These are phyloP conservation scores for Parasteatoda tepidariorum DNA, from an alignment of 1,140 invertebrate species.

Conservation along the genomic window DNA sequence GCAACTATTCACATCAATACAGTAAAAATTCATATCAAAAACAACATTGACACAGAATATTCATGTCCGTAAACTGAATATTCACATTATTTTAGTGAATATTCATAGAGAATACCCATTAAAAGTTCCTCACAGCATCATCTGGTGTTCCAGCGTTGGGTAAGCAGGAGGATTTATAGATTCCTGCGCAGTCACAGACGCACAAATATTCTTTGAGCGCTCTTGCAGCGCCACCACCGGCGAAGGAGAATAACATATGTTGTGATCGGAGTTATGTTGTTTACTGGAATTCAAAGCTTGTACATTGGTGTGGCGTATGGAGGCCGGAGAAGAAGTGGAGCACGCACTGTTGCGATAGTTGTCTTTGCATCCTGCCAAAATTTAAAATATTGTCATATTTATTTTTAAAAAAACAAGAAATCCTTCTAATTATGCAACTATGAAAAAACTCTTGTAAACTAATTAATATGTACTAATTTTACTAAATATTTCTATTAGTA, in stretches of 20 bases:
- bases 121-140: background rate
- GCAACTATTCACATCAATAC: too few relatives aligned
- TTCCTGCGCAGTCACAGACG: background rate
- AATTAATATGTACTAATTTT: too few relatives aligned
- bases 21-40: too few relatives aligned
- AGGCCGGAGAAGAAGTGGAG: constrained; percentile 17
- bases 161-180: background rate
- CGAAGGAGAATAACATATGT: constrained; percentile 13
- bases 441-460: too few relatives aligned
- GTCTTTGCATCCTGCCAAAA: constrained; percentile 40
- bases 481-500: too few relatives aligned
- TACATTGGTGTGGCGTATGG: constrained; percentile 11
- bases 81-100: too few relatives aligned
- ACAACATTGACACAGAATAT: too few relatives aligned
- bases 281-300: background rate
- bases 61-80: too few relatives aligned
- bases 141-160: background rate
- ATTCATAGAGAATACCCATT: too few relatives aligned
- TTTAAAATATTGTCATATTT: background rate
- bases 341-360: constrained; percentile 37
- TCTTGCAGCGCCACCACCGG: background rate
- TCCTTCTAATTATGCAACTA: too few relatives aligned
- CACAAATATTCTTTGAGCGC: background rate
- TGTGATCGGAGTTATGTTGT: constrained; percentile 33
- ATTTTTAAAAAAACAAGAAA: too few relatives aligned